Evolutionary conservation across 2,888 invertebrate species (phyloP).

Genomic region (Drosophila parthenogenetica): DNA sequence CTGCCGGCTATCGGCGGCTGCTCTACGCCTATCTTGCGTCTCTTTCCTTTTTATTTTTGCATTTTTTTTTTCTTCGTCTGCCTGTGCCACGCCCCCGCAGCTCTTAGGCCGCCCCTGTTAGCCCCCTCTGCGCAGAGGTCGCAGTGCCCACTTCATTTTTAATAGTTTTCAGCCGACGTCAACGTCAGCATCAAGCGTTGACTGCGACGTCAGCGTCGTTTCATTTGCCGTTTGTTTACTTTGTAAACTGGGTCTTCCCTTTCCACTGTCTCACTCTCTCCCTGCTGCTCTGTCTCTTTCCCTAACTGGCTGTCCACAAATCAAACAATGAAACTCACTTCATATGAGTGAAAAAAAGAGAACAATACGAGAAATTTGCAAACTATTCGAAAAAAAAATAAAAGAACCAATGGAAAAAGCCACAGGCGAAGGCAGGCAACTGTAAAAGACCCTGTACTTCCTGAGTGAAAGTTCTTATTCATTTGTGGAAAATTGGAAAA

Average conservation of each 20-base stretch:
- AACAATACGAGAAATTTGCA: constrained; percentile 19
- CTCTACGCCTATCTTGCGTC: constrained; percentile 17
- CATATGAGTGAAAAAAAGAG: constrained; percentile 20
- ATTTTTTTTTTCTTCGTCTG: constrained; percentile 9
- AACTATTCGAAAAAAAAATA: constrained; percentile 37
- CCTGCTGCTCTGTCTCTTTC: constrained; percentile 14
- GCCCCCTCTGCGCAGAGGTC: constrained; percentile 4
- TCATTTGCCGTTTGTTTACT: constrained; percentile 77
- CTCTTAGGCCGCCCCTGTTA: too few relatives aligned
- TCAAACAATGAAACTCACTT: constrained; percentile 56
- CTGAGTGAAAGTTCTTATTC: too few relatives aligned
- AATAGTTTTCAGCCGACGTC: constrained; percentile 71
- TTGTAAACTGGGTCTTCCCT: constrained; percentile 72
- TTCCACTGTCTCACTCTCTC: constrained; percentile 28
- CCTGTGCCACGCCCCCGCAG: constrained; percentile 9
- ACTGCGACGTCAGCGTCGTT: constrained; percentile 56
- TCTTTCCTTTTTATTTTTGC: not conserved
- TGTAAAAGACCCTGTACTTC: not conserved
- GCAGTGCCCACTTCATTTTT: constrained; percentile 69
- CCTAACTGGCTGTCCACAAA: constrained; percentile 48
- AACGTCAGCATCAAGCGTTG: constrained; percentile 13
- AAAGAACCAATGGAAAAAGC: not conserved
- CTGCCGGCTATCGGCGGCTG: constrained; percentile 47
- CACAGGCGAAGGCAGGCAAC: not conserved
- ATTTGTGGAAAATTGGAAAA: too few relatives aligned